These are phyloP conservation scores for Nipponia nippon DNA, from an alignment of 2,113 vertebrate species.

Conservation along the genomic window DNA sequence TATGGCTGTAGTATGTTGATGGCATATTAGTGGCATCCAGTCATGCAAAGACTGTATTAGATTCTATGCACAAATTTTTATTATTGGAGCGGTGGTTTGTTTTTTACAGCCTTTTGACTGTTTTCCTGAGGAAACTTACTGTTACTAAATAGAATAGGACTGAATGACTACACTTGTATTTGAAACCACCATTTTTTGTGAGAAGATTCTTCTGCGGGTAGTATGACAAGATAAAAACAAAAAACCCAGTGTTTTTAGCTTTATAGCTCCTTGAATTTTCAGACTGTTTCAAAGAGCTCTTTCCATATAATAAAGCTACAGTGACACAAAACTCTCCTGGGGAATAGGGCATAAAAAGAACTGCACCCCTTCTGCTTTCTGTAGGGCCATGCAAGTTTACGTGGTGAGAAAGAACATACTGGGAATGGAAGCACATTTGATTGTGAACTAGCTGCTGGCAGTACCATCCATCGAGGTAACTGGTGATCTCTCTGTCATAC, in stretches of 20 bases:
- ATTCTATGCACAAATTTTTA: constrained; percentile 64
- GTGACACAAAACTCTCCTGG: constrained; percentile 26
- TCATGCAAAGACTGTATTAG: constrained; percentile 48
- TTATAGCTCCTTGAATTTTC: constrained; percentile 51
- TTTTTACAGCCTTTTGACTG: constrained; percentile 50
- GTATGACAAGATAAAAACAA: background rate
- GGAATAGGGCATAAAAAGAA: constrained; percentile 12
- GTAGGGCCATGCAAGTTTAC: constrained; percentile 20
- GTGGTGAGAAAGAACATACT: background rate
- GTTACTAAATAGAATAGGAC: constrained; percentile 32
- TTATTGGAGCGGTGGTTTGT: constrained; percentile 26
- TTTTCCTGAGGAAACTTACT: constrained; percentile 53
- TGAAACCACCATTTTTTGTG: constrained; percentile 46
- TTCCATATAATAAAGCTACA: background rate
- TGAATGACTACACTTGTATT: constrained; percentile 9
- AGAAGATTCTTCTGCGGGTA: background rate
- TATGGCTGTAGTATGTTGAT: constrained; percentile 51
- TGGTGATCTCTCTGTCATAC: background rate
- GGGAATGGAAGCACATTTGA: background rate
- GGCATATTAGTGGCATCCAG: constrained; percentile 50
- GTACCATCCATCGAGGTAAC: background rate
- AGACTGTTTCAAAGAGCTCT: constrained; percentile 52
- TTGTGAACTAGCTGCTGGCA: constrained; percentile 13
- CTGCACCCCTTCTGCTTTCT: background rate
- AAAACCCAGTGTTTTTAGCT: constrained; percentile 40